Base-by-base conservation (phyloP, 2,797 vertebrate species). In the Phalloptychus januarius region DNA sequence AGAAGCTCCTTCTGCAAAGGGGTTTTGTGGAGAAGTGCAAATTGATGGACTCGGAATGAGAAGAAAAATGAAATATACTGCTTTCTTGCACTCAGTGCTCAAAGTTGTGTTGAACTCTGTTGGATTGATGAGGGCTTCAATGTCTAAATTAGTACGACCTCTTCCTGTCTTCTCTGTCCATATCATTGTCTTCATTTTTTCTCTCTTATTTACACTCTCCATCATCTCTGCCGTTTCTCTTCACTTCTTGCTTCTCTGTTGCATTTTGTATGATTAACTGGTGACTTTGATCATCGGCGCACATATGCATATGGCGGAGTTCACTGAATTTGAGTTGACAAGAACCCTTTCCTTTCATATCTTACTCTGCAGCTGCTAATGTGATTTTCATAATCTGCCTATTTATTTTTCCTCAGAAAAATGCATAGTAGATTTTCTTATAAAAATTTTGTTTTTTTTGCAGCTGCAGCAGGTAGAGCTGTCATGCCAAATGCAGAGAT, bases 51-150 rank as follows among this genome's bases (percentile, higher is more conserved):
- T 83, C 79, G 85, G 85, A 90, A 79, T 69, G 81, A 80, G 87
- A 85, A 86, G 87, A 86, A 92, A 91, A 87, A 92, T 92, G 93
- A 88, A 91, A 92, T 93, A 91, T 91, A 91, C 91, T 91, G 88
- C 86, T 86, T 88, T 85, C 86, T 90, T 86, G 85, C 74, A 79
- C 82, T 85, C 84, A 72, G 77, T 87, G 89, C 83, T 93, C 67
- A 44, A 88, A 94, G 86, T 90, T 90, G 85, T 91, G 90, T 87
- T 86, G 88, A 90, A 92, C 89, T 82, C 42, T 85, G 89, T 88
- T 83, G 90, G 91, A 92, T 93, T 90, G 93, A 82, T 88, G 86
- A 77, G 79, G 69, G 76, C 90, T 94, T 92, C 93, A 93, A 95
- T 94, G 92, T 94, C 86, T 93, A 92, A 93, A 94, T 93, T 85